Evolutionary conservation across 2,113 vertebrate genomes (phyloP).

Genomic region (Platycercus adscitus): DNA sequence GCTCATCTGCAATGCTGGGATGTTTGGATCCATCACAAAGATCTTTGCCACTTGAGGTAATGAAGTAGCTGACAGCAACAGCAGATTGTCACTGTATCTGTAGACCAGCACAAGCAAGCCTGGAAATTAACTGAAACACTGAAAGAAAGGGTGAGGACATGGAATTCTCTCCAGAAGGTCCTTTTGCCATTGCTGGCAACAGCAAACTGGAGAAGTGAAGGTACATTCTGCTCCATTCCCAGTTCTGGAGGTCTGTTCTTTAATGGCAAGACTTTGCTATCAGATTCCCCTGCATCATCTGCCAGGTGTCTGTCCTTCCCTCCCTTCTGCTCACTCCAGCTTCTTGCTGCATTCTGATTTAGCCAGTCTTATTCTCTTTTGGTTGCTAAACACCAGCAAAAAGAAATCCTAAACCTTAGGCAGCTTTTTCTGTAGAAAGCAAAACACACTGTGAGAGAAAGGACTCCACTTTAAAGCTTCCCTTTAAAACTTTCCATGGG

Average conservation of each 20-base stretch:
- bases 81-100: neutral
- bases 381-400: neutral
- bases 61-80: neutral
- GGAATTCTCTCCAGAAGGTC: neutral
- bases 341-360: neutral
- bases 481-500: neutral
- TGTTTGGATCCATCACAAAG: neutral
- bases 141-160: neutral
- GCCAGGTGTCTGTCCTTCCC: conserved; percentile 7
- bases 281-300: neutral
- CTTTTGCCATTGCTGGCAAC: neutral
- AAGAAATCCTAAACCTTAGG: neutral
- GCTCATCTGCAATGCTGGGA: neutral
- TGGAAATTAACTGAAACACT: neutral
- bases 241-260: conserved; percentile 7
- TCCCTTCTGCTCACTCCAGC: conserved; percentile 18
- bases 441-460: neutral
- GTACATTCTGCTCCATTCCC: neutral
- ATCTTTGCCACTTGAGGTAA: neutral
- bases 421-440: neutral
- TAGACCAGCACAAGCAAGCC: neutral
- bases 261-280: neutral
- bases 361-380: neutral
- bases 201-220: neutral
- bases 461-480: neutral